Conservation (phyloP, 2,888 invertebrate genomes). For the Doris montereyensis region DNA sequence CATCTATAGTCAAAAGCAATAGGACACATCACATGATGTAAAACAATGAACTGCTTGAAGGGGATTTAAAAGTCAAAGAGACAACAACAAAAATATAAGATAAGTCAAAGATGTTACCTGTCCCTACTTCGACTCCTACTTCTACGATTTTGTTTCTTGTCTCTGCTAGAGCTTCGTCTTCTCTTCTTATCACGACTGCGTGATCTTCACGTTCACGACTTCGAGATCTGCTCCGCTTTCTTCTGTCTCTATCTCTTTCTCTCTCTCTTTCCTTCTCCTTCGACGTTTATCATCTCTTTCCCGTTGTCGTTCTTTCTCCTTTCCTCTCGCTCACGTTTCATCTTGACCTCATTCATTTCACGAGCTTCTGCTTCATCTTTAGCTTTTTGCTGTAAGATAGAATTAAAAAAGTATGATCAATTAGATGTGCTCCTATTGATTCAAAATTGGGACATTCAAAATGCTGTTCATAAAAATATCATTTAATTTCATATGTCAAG, state of each 20-base stretch:
- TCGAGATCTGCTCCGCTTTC: conserved; percentile 47
- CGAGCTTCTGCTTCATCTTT: conserved; percentile 53
- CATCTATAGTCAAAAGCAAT: neutral
- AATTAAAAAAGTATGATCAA: conserved; percentile 26
- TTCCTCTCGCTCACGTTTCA: conserved; percentile 56
- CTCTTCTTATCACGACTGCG: conserved; percentile 57
- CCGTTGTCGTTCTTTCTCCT: conserved; percentile 75
- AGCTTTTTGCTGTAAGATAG: conserved; percentile 52
- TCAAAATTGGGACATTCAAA: neutral
- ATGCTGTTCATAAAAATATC: neutral
- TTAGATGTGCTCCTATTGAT: no score
- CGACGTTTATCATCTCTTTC: conserved; percentile 72
- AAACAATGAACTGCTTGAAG: no score
- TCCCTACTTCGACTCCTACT: conserved; percentile 41
- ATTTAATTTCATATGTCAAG: no score
- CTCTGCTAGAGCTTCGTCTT: conserved; percentile 53
- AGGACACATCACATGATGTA: no score
- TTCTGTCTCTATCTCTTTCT: conserved; percentile 40
- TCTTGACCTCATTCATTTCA: conserved; percentile 74
- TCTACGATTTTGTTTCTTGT: conserved; percentile 45
- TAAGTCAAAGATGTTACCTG: conserved; percentile 10
- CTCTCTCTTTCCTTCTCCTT: conserved; percentile 43
- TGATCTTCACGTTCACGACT: conserved; percentile 43
- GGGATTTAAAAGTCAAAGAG: neutral
- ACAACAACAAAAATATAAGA: neutral